phyloP scores from a whole-genome alignment of 1,140 invertebrate genomes.

The Homarus americanus region DNA sequence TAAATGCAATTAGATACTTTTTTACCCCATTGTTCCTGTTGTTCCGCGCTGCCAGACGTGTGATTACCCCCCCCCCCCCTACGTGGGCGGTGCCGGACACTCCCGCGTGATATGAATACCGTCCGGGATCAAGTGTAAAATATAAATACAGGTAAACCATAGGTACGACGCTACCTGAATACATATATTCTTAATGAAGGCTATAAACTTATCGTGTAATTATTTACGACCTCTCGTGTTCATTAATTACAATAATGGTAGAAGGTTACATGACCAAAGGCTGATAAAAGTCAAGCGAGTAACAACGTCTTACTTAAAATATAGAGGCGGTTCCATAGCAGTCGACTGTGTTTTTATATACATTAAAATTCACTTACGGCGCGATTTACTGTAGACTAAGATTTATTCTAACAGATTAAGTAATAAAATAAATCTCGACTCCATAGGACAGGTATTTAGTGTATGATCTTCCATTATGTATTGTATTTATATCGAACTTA shows the following conservation, averaged over 20 bases:
- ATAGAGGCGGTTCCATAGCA: background rate
- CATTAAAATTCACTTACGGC: too few relatives aligned
- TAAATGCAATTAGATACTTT: background rate
- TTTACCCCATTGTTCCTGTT: background rate
- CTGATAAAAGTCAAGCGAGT: background rate
- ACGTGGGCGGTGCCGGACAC: background rate
- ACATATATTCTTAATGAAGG: constrained; percentile 8
- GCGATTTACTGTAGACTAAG: too few relatives aligned
- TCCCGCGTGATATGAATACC: background rate
- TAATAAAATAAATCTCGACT: too few relatives aligned
- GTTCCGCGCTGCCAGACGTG: background rate
- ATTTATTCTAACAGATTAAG: too few relatives aligned
- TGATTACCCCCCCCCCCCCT: background rate
- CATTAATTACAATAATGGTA: background rate
- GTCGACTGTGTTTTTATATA: too few relatives aligned
- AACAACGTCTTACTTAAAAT: background rate
- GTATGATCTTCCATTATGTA: too few relatives aligned
- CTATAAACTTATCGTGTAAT: background rate
- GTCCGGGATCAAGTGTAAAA: background rate
- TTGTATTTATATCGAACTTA: too few relatives aligned
- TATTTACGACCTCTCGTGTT: background rate
- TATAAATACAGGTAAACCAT: background rate
- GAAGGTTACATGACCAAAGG: background rate
- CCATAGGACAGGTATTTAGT: too few relatives aligned
- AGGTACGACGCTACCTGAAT: background rate